Evolutionary conservation across 2,113 vertebrate species (phyloP).

Genomic region (Stictonetta naevosa): DNA sequence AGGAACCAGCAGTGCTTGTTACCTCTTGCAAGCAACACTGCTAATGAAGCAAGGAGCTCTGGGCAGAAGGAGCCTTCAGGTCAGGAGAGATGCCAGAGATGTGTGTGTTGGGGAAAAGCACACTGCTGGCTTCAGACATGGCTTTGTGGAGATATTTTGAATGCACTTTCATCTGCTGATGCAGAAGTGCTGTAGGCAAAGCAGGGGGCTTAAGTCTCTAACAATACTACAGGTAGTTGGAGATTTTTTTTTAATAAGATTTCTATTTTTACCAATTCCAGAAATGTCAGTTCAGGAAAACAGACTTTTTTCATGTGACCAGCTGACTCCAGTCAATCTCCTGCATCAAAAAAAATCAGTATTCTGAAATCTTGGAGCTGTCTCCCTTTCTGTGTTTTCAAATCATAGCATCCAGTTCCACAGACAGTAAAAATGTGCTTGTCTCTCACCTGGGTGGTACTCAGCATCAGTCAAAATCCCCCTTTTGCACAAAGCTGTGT

Average conservation of each 20-base stretch:
- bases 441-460: background rate
- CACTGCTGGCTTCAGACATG: background rate
- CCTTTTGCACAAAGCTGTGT: background rate
- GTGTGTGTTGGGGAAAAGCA: accelerated
- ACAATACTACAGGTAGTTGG: background rate
- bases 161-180: background rate
- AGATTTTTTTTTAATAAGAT: background rate
- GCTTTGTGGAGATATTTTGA: background rate
- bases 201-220: background rate
- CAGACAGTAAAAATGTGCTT: background rate
- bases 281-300: background rate
- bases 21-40: accelerated
- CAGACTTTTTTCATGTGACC: background rate
- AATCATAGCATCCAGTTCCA: background rate
- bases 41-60: background rate
- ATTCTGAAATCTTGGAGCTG: background rate
- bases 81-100: background rate
- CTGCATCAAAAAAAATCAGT: background rate
- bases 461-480: background rate
- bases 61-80: background rate
- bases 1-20: background rate
- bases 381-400: background rate
- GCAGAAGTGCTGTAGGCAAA: background rate
- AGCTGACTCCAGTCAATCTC: background rate
- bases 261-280: background rate